These are phyloP conservation scores for Naja naja DNA, from an alignment of 2,113 vertebrate genomes.

Conservation along the genomic window DNA sequence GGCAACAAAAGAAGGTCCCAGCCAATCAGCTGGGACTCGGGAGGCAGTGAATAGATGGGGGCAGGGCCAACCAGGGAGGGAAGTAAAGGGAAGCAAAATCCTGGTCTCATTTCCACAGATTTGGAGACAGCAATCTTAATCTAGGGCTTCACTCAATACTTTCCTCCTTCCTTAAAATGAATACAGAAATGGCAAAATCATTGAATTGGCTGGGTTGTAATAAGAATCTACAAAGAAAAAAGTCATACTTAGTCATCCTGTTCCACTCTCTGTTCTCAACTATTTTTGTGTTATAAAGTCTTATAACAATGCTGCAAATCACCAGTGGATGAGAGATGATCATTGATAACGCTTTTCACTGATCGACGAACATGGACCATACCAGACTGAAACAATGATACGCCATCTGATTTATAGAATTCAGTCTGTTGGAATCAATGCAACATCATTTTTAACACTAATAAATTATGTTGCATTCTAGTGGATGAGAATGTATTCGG, in stretches of 20 bases:
- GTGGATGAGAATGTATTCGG: no score
- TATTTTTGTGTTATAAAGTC: neutral
- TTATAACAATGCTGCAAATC: neutral
- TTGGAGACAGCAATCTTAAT: neutral
- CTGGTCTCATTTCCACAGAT: neutral
- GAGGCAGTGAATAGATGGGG: no score
- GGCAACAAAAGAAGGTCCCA: no score
- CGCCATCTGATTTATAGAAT: neutral
- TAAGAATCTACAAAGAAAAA: neutral
- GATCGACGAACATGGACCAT: neutral
- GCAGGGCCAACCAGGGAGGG: neutral
- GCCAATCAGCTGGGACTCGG: no score
- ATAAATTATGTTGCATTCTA: neutral
- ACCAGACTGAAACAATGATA: neutral
- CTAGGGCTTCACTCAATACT: neutral
- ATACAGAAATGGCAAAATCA: neutral
- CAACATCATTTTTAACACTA: neutral
- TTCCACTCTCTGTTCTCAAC: neutral
- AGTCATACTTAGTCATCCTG: neutral
- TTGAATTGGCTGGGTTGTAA: neutral
- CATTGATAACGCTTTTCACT: neutral
- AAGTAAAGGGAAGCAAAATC: neutral
- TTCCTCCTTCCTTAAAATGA: neutral
- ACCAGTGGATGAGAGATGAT: neutral
- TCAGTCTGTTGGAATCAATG: neutral